A percentile compares a stretch with the other conserved stretches of the same genome.
phyloP scores from a whole-genome alignment of 2,888 invertebrate species.

The Lasioglossum pauxillum region DNA sequence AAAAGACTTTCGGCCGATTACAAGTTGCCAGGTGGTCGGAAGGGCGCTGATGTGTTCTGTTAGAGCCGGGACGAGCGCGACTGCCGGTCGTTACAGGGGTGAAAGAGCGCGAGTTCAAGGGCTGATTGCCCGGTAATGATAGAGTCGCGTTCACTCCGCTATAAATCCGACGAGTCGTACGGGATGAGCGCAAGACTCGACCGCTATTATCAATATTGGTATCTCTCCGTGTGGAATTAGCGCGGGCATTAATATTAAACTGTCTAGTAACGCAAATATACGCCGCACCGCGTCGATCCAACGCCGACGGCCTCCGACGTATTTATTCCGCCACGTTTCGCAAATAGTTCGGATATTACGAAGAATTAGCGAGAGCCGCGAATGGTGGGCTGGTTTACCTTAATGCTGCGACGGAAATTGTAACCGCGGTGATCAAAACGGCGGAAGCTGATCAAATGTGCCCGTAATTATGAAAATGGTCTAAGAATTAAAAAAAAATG shows the following conservation, averaged over 20 bases:
- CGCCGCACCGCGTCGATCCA: background rate
- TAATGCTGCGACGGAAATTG: background rate
- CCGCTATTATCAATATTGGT: constrained; percentile 40
- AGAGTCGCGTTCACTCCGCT: constrained; percentile 26
- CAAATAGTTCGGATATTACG: background rate
- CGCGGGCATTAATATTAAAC: constrained; percentile 49
- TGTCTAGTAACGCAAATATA: constrained; percentile 41
- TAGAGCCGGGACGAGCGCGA: constrained; percentile 26
- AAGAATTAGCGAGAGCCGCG: background rate
- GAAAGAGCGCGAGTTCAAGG: constrained; percentile 49
- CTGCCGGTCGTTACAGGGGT: constrained; percentile 40
- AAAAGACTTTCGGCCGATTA: background rate
- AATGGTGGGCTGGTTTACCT: background rate
- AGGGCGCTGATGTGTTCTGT: constrained; percentile 7
- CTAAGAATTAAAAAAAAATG: too few species aligned
- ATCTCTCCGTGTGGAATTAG: constrained; percentile 34
- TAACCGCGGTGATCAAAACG: background rate
- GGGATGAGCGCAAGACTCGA: constrained; percentile 40
- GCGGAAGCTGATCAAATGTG: background rate
- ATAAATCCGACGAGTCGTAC: constrained; percentile 39
- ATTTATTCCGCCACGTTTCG: background rate
- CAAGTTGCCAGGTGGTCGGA: constrained; percentile 15
- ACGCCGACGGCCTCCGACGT: background rate
- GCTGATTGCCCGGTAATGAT: constrained; percentile 48
- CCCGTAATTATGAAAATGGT: too few species aligned